Conservation (phyloP, 2,888 invertebrate genomes). For the Apotomis betuletana region DNA sequence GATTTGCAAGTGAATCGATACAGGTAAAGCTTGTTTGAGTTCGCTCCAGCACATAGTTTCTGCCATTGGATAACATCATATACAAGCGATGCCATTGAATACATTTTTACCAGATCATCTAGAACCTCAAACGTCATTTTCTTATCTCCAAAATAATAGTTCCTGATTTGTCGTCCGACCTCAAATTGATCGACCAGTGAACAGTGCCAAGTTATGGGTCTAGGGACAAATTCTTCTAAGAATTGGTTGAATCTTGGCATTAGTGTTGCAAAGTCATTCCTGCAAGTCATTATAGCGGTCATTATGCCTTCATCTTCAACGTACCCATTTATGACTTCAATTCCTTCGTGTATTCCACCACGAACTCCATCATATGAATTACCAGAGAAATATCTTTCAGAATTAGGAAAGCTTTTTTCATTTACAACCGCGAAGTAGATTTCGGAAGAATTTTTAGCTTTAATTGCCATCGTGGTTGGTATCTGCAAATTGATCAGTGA, state of each 20-base stretch:
- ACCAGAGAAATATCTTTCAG: conserved; percentile 61
- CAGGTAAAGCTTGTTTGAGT: conserved; percentile 55
- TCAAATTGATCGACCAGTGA: conserved; percentile 54
- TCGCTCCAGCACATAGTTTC: conserved; percentile 50
- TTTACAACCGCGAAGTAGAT: conserved; percentile 52
- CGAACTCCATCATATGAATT: conserved; percentile 62
- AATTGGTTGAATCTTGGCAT: conserved; percentile 53
- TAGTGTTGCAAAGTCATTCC: conserved; percentile 46
- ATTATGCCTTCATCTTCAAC: conserved; percentile 87
- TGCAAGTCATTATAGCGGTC: conserved; percentile 39
- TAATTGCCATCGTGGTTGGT: conserved; percentile 48
- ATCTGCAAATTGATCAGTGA: conserved; percentile 50
- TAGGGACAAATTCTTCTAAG: conserved; percentile 59
- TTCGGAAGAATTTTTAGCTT: conserved; percentile 47
- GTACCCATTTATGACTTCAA: conserved; percentile 88
- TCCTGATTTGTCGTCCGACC: conserved; percentile 55
- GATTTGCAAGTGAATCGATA: conserved; percentile 64
- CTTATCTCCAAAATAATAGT: conserved; percentile 57
- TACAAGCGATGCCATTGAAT: conserved; percentile 52
- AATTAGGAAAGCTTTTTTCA: conserved; percentile 60
- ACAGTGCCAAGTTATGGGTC: conserved; percentile 51
- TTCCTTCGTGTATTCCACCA: conserved; percentile 72
- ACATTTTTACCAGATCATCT: conserved; percentile 50
- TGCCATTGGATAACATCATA: conserved; percentile 52
- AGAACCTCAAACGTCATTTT: conserved; percentile 50